Conservation (phyloP, 30 jellyfish, hydroid and myxozoan species). For the Turritopsis rubra region DNA sequence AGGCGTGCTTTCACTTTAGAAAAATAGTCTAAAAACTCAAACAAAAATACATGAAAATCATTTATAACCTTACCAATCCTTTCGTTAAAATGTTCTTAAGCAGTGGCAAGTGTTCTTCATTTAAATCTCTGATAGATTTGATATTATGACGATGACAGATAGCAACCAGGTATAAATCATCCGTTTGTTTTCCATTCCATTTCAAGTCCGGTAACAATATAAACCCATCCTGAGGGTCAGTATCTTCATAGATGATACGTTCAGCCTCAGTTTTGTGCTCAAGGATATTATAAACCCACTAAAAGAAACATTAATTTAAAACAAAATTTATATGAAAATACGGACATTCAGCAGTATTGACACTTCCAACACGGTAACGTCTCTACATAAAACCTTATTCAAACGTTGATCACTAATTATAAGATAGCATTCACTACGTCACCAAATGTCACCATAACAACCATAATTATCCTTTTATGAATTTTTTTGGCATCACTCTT, state of each 20-base stretch:
- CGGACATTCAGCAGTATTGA: neutral
- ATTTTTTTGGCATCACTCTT: too few species aligned
- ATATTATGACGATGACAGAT: constrained; percentile 44
- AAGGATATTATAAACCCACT: constrained; percentile 94
- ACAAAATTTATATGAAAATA: neutral
- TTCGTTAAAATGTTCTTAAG: constrained; percentile 50
- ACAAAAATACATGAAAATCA: neutral
- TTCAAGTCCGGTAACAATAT: constrained; percentile 83
- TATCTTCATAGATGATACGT: constrained; percentile 81
- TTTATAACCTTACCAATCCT: constrained; percentile 57
- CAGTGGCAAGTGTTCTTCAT: constrained; percentile 64
- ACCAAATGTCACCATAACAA: too few species aligned
- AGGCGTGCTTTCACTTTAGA: too few species aligned
- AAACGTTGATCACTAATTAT: neutral
- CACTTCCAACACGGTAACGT: too few species aligned
- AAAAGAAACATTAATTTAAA: constrained; percentile 8
- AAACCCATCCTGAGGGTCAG: constrained; percentile 73
- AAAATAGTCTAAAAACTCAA: too few species aligned
- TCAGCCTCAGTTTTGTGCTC: constrained; percentile 84
- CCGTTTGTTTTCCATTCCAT: constrained; percentile 84
- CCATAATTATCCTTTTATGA: too few species aligned
- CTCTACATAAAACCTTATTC: neutral
- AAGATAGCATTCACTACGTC: too few species aligned
- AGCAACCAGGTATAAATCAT: constrained; percentile 64
- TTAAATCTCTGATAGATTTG: constrained; percentile 59